Evolutionary conservation across 2,888 invertebrate genomes (phyloP).

Genomic region (Eucriotettix oculatus): DNA sequence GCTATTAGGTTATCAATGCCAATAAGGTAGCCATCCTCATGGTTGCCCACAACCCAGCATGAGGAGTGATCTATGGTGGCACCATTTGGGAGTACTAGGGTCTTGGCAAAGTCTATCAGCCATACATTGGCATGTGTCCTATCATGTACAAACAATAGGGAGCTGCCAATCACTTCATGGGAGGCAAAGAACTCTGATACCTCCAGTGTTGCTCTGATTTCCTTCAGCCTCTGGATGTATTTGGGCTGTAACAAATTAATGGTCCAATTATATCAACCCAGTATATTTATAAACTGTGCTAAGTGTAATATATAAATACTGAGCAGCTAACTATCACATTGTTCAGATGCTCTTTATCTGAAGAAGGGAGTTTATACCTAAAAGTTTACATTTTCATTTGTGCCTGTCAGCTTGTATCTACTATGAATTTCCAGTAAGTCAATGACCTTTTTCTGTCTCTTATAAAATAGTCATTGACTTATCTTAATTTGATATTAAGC

Average conservation of each 20-base stretch:
- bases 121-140: conserved; percentile 74
- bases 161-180: conserved; percentile 91
- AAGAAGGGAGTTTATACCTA: too few relatives aligned
- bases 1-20: conserved; percentile 81
- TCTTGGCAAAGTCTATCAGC: conserved; percentile 98
- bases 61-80: conserved; percentile 60
- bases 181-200: conserved; percentile 77
- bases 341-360: too few relatives aligned
- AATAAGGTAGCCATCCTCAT: conserved; percentile 89
- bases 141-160: conserved; percentile 88
- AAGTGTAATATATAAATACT: too few relatives aligned
- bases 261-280: too few relatives aligned
- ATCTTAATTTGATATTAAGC: too few relatives aligned
- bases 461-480: too few relatives aligned
- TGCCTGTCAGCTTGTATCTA: too few relatives aligned
- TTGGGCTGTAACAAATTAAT: conserved; percentile 42
- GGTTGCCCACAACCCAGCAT: conserved; percentile 81
- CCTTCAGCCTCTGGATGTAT: conserved; percentile 70
- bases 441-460: too few relatives aligned
- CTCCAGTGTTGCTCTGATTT: conserved; percentile 65
- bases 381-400: too few relatives aligned
- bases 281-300: too few relatives aligned
- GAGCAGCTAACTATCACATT: too few relatives aligned
- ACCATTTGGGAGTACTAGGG: conserved; percentile 60
- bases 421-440: too few relatives aligned